Evolutionary conservation across 1,140 invertebrate species (phyloP).

Genomic region (Drosophila ironensis): DNA sequence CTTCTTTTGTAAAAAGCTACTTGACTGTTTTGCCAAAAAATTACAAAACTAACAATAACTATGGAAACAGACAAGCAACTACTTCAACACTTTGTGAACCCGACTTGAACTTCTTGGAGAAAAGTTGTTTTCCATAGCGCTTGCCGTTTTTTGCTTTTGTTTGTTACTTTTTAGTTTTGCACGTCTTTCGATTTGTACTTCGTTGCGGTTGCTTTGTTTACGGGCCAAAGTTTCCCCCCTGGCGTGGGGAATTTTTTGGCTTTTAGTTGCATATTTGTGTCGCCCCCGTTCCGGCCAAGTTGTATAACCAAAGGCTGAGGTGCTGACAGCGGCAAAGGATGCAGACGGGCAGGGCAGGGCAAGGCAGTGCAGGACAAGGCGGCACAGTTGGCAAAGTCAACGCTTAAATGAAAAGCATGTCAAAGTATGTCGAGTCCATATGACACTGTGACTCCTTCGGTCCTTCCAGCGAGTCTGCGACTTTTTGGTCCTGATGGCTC

Average conservation of each 20-base stretch:
- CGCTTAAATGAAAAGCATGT: conserved; percentile 60
- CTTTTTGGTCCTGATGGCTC: conserved; percentile 11
- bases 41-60: background rate
- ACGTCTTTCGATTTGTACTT: conserved; percentile 51
- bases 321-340: conserved; percentile 4
- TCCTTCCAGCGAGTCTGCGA: conserved; percentile 12
- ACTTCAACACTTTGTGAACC: conserved; percentile 47
- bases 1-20: background rate
- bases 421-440: conserved; percentile 69
- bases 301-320: conserved; percentile 16
- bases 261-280: conserved; percentile 48
- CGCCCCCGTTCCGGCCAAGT: conserved; percentile 43
- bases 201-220: conserved; percentile 55
- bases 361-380: conserved; percentile 14
- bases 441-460: conserved; percentile 48
- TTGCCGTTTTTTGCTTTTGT: conserved; percentile 2
- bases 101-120: conserved; percentile 36
- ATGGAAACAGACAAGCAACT: conserved; percentile 13
- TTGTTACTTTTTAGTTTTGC: conserved; percentile 17
- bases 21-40: conserved; percentile 13
- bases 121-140: conserved; percentile 26
- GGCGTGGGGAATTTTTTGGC: conserved; percentile 45
- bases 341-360: background rate
- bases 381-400: conserved; percentile 53
- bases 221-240: conserved; percentile 12